phyloP scores from a whole-genome alignment of 2,888 invertebrate genomes.

The Tryphoninae sp. region DNA sequence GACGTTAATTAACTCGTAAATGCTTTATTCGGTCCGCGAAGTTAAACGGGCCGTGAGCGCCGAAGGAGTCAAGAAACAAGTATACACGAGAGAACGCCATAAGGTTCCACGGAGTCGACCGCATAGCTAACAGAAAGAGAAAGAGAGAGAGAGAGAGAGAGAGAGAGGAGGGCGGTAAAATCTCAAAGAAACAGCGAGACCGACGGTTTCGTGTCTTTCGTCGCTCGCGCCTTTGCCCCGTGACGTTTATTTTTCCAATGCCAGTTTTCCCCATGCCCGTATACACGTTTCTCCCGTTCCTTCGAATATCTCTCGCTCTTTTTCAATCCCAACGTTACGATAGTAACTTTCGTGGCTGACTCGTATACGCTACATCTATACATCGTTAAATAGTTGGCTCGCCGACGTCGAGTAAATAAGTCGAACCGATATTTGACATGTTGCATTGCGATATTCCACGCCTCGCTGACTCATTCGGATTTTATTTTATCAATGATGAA shows the following conservation, averaged over 20 bases:
- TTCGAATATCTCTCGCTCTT: slow-evolving; percentile 41
- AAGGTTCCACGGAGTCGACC: slow-evolving; percentile 28
- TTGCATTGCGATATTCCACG: slow-evolving; percentile 22
- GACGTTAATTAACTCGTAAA: slow-evolving; percentile 63
- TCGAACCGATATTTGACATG: slow-evolving; percentile 16
- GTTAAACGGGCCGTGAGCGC: slow-evolving; percentile 36
- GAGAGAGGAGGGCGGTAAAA: not conserved
- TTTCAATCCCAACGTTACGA: slow-evolving; percentile 24
- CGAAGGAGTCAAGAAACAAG: slow-evolving; percentile 18
- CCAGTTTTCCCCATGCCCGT: slow-evolving; percentile 13
- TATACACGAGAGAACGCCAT: slow-evolving; percentile 5
- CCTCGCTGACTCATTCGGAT: slow-evolving; percentile 4
- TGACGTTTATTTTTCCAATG: slow-evolving; percentile 55
- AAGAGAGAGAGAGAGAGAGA: slow-evolving; percentile 24
- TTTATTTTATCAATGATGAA: not conserved
- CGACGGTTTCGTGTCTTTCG: slow-evolving; percentile 55
- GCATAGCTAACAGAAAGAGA: slow-evolving; percentile 8
- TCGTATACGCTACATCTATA: slow-evolving; percentile 22
- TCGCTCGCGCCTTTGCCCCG: slow-evolving; percentile 50
- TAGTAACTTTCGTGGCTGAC: slow-evolving; percentile 1
- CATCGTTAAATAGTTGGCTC: slow-evolving; percentile 8
- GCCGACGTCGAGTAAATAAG: slow-evolving; percentile 10
- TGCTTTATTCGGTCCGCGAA: slow-evolving; percentile 47
- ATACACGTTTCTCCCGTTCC: slow-evolving; percentile 2
- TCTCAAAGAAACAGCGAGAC: slow-evolving; percentile 44